Evolutionary conservation across 2,888 invertebrate species (phyloP).

Genomic region (Reticulitermes lucifugus): DNA sequence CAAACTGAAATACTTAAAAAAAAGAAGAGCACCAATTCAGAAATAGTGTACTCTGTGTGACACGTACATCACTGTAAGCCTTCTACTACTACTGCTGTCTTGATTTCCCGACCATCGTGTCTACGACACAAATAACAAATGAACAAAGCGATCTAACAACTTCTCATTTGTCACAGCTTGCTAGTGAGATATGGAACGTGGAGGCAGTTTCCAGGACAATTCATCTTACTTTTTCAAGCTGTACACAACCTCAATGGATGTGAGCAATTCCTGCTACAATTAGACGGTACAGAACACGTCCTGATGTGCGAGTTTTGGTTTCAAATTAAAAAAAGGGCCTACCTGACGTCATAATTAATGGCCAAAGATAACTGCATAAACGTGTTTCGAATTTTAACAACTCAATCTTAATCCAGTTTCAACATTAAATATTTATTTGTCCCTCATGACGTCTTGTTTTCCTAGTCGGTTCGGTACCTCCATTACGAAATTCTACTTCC

Average conservation of each 20-base stretch:
- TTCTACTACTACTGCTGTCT: background rate
- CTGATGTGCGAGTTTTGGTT: background rate
- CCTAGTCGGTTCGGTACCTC: too few species aligned
- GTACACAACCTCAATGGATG: background rate
- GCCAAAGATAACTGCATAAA: too few species aligned
- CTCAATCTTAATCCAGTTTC: too few species aligned
- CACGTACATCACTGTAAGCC: background rate
- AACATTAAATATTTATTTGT: too few species aligned
- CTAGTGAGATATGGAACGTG: conserved; percentile 3
- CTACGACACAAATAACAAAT: conserved; percentile 29
- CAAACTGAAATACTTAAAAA: background rate
- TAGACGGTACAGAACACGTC: background rate
- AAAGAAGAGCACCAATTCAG: background rate
- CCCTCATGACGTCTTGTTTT: too few species aligned
- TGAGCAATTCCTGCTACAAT: background rate
- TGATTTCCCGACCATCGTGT: conserved; percentile 12
- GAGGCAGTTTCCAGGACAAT: conserved; percentile 1
- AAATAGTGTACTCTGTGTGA: background rate
- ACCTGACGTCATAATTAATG: too few species aligned
- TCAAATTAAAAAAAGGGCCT: background rate
- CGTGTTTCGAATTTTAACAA: too few species aligned
- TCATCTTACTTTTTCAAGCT: background rate
- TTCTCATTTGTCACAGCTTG: conserved; percentile 21
- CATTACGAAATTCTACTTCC: too few species aligned
- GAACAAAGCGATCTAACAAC: conserved; percentile 23